Base-by-base conservation (phyloP, 2,797 vertebrate species). In the Pogonophryne albipinna region DNA sequence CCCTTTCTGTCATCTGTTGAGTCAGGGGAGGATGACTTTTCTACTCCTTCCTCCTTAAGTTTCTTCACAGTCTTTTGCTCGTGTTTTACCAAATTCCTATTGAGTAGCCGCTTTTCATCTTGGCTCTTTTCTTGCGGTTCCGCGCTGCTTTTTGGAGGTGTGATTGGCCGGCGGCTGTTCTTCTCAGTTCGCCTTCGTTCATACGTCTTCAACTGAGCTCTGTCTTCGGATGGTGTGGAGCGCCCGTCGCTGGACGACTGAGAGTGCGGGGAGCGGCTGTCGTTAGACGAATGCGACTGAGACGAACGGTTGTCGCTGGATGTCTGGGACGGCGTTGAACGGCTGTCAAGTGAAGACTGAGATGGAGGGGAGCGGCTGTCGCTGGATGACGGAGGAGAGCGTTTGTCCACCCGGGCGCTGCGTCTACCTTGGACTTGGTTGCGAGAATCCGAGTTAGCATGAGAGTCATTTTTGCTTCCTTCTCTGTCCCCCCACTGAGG, bases 41-140 rank as follows among this genome's bases (percentile, higher is more conserved):
- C 61, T 50, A 84, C 0, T 70, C 12, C 19, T 70, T 86, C 71
- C 76, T 95, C 95, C 83, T 95, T 94, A 10, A 90, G 76, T 58
- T 96, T 95, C 66, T 96, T 97, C 67, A 93, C 95, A 45, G 45
- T 84, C 62, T 94, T 91, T 64, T 96, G 95, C 72, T 96, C 94
- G 58, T 95, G 94, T 68, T 96, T 96, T 70, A 66, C 42, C 2
- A 16, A 2, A 19, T 51, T 50, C 52, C 19, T 64, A 1, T 16
- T 0, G 0, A 4, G 58, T 0, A 23, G 42, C 42, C 56, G 50
- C 16, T 85, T 58, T 1, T 42, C 6, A 0, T 71, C 56, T 31
- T 49, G 38, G 8, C 11, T 66, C 2, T 4, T 34, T 41, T 76
- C 61, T 31, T 50, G 77, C 38, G 4, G n/a, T 20, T 96, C 95